These are phyloP conservation scores for Leptogaster cylindrica DNA, from an alignment of 2,888 invertebrate genomes.

Conservation along the genomic window DNA sequence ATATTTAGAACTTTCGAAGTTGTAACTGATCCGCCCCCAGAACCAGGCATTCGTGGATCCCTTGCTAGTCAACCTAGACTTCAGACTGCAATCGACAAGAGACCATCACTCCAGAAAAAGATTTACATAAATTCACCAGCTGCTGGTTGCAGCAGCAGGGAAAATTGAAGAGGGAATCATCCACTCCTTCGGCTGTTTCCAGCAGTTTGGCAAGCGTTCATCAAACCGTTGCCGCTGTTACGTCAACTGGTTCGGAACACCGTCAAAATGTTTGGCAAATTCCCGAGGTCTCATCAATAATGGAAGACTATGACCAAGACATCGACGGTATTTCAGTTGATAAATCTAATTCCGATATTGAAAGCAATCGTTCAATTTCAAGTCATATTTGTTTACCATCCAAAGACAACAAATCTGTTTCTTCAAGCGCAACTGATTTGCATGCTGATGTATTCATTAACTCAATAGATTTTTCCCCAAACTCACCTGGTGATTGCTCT, in stretches of 20 bases:
- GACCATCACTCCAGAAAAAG: conserved; percentile 63
- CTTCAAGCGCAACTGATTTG: conserved; percentile 54
- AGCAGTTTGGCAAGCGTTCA: conserved; percentile 54
- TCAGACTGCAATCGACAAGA: conserved; percentile 65
- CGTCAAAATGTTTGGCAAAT: conserved; percentile 65
- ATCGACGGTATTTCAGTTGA: neutral
- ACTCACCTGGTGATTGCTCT: too few relatives aligned
- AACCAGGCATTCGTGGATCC: conserved; percentile 61
- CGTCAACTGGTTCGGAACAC: conserved; percentile 59
- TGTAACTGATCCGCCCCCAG: conserved; percentile 64
- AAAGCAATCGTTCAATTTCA: neutral
- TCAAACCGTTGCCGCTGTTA: conserved; percentile 61
- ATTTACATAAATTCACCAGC: too few relatives aligned
- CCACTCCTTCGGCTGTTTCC: conserved; percentile 49
- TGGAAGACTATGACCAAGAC: conserved; percentile 54
- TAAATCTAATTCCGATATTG: neutral
- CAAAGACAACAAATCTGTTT: conserved; percentile 57
- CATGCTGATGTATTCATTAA: conserved; percentile 58
- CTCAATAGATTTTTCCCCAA: conserved; percentile 51
- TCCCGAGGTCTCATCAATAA: conserved; percentile 62
- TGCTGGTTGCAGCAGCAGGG: conserved; percentile 66
- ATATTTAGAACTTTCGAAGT: conserved; percentile 69
- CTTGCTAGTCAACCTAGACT: conserved; percentile 60
- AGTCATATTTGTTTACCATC: conserved; percentile 44
- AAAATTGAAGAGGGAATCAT: conserved; percentile 11